A percentile compares a stretch with the other conserved stretches of the same genome.
Conservation (phyloP, 2,113 vertebrate genomes). For the Eonycteris spelaea region DNA sequence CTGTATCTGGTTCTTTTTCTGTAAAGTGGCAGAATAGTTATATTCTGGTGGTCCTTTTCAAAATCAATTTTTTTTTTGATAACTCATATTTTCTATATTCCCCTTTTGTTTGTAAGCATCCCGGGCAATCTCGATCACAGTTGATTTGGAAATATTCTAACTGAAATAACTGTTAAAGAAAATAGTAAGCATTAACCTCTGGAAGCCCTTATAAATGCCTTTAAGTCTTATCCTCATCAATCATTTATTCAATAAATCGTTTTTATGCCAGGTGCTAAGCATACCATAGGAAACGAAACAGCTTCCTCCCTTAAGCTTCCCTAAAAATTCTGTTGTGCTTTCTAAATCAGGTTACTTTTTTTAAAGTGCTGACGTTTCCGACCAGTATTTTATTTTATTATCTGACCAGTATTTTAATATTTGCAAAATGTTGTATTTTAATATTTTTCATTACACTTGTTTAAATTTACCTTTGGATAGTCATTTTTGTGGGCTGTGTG, state of each 20-base stretch:
- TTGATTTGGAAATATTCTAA: background rate
- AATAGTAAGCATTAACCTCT: background rate
- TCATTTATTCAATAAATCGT: background rate
- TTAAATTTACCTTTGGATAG: background rate
- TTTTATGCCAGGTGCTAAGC: background rate
- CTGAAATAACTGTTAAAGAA: background rate
- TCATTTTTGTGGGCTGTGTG: background rate
- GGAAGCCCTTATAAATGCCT: background rate
- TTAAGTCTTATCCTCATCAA: background rate
- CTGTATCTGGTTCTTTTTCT: background rate
- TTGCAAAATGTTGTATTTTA: background rate
- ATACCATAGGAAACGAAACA: background rate
- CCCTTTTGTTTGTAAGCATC: background rate
- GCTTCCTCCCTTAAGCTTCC: background rate
- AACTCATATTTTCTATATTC: background rate
- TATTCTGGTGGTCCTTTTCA: background rate
- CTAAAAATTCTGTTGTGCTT: background rate
- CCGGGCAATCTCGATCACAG: background rate
- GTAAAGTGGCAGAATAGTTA: background rate
- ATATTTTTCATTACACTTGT: background rate
- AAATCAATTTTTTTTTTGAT: background rate
- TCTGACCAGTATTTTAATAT: background rate
- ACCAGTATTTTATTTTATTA: background rate
- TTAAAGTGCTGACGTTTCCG: background rate
- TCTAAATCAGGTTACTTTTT: background rate